Base-by-base conservation (phyloP, 2,888 invertebrate genomes). In the Callyntrura sp. region DNA sequence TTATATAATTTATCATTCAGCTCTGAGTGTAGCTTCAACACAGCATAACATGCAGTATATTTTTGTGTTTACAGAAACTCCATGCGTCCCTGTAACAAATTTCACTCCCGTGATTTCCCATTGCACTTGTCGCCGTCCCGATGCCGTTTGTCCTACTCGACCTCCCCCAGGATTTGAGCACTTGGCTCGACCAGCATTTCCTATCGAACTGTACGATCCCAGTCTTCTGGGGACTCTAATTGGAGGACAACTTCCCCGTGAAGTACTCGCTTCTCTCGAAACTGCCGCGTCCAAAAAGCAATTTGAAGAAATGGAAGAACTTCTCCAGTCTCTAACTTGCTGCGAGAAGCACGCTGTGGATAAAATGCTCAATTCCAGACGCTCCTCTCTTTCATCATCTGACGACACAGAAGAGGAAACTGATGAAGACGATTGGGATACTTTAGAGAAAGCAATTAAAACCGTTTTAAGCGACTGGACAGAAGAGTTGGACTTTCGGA, bases 111-210 rank as follows among this genome's bases (percentile, higher is more conserved):
- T 55, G 2, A 73, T 73, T 43, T 25, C 78, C 14, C 78, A 78
- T 14, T 78, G 78, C 28, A 78, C 78, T 14, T 78, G 81, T 43
- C 43, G 60, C 11, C 62, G 81, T 60, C 60, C 35, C 20, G 81
- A 81, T 11, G 12, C 60, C 14, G 9, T 82, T 5, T 83, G 83
- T 68, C 65, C 86, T 0, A 60, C 62, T 9, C 65, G 79, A 45
- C 88, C 88, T 45, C 88, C 88, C 4, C 88, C 88, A 5, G 88
- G 88, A 17, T 88, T 88, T 43, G 88, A 88, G 48, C 83, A 84
- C 45, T 68, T 88, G 35, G 28, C 76, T n/a, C 48, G 84, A 4
- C 84, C 88, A 17, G 51, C 84, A 2, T 88, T 88, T 14, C 88
- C 88, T 0, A 76, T 88, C 9, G 88, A 88, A 45, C 43, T 62